Evolutionary conservation across 2,797 vertebrate genomes (phyloP).

Genomic region (Syngnathus rostellatus): DNA sequence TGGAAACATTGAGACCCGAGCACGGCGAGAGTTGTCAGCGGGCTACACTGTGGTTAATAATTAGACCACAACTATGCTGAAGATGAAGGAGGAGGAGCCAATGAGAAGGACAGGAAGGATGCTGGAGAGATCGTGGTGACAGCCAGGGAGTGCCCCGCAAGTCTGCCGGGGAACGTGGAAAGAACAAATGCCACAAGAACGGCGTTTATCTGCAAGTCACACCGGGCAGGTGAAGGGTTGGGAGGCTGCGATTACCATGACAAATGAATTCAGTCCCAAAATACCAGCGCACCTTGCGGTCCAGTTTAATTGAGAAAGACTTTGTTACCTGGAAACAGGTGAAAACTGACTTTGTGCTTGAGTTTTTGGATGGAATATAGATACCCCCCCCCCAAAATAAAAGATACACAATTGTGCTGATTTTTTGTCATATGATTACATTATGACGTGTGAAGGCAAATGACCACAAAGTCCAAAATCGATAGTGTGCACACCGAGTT

Average conservation of each 20-base stretch:
- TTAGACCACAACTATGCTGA: slow-evolving; percentile 12
- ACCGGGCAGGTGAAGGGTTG: slow-evolving; percentile 13
- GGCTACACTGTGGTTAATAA: slow-evolving; percentile 20
- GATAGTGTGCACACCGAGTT: slow-evolving; percentile 23
- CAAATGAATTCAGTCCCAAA: slow-evolving; percentile 41
- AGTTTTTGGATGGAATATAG: too few relatives aligned
- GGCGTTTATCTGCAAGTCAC: slow-evolving; percentile 42
- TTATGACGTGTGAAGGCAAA: background rate
- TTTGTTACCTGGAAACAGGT: background rate
- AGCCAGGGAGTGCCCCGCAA: slow-evolving; percentile 8
- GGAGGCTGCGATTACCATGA: slow-evolving; percentile 29
- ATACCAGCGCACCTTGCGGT: background rate
- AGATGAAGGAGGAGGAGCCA: slow-evolving; percentile 2
- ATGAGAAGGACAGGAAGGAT: slow-evolving; percentile 15
- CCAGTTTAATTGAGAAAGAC: background rate
- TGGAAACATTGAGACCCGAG: slow-evolving; percentile 18
- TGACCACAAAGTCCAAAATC: slow-evolving; percentile 13
- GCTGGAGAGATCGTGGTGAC: slow-evolving; percentile 20
- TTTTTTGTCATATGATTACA: background rate
- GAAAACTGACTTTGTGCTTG: background rate
- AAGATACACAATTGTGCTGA: background rate
- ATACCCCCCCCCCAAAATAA: background rate
- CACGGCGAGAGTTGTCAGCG: slow-evolving; percentile 22
- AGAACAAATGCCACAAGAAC: slow-evolving; percentile 29
- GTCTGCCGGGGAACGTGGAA: slow-evolving; percentile 5